These are phyloP conservation scores for Palaemon carinicauda DNA, from an alignment of 1,140 invertebrate genomes.

Conservation along the genomic window DNA sequence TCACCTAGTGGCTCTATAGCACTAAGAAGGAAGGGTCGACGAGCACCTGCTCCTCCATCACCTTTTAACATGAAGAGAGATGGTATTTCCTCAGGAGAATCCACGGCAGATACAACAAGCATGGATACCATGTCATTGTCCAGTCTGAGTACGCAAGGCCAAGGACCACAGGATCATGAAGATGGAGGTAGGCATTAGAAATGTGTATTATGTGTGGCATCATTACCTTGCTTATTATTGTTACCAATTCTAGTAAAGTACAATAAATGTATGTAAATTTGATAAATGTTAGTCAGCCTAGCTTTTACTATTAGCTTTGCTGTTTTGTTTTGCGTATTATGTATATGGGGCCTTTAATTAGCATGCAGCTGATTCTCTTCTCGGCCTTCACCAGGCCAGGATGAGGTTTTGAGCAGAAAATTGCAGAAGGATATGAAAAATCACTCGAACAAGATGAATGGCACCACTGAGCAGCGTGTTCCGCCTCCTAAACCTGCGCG, in stretches of 20 bases:
- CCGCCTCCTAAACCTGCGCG: neutral
- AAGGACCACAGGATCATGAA: neutral
- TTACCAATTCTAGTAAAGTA: neutral
- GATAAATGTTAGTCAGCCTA: neutral
- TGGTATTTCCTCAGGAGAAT: neutral
- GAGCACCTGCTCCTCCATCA: constrained; percentile 46
- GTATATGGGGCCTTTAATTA: neutral
- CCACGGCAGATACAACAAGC: neutral
- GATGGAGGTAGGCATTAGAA: neutral
- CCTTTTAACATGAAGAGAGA: neutral
- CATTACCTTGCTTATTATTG: neutral
- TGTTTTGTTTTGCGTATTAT: neutral
- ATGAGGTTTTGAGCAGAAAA: constrained; percentile 56
- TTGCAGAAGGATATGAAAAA: constrained; percentile 58
- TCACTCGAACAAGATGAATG: constrained; percentile 51
- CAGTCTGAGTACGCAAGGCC: neutral
- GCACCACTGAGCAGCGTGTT: neutral
- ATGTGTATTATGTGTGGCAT: neutral
- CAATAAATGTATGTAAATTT: no score
- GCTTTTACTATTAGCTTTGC: neutral
- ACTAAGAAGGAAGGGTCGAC: constrained; percentile 50
- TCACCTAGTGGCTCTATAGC: constrained; percentile 37
- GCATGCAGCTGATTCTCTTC: constrained; percentile 20
- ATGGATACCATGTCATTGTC: neutral
- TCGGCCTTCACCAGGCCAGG: constrained; percentile 24